Percentiles rank a stretch among this genome's conserved stretches.
These are phyloP conservation scores for Brachyrhaphis roseni DNA, from an alignment of 2,797 vertebrate genomes.

Conservation along the genomic window DNA sequence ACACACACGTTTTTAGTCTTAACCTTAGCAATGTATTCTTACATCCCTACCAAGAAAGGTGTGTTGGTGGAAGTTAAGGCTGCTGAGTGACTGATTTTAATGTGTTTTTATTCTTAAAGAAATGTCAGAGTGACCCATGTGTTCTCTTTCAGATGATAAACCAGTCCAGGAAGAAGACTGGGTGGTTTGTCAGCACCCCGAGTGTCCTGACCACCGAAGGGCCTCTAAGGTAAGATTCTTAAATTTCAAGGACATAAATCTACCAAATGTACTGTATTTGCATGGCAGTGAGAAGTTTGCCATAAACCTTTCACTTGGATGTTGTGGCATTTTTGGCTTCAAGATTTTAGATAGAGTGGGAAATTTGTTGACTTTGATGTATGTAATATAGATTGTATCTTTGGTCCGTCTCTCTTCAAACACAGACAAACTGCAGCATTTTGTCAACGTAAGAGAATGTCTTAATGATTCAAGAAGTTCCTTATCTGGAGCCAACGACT, in stretches of 20 bases:
- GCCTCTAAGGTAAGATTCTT: slow-evolving; percentile 86
- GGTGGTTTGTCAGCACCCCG: slow-evolving; percentile 86
- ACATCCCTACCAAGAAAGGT: slow-evolving; percentile 49
- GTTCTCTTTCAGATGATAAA: slow-evolving; percentile 83
- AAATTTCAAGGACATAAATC: neutral
- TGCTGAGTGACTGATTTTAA: slow-evolving; percentile 19
- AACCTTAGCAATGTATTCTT: slow-evolving; percentile 49
- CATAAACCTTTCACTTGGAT: neutral
- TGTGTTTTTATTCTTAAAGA: slow-evolving; percentile 25
- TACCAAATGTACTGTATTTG: neutral
- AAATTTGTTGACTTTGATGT: neutral
- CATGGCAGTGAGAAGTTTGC: neutral
- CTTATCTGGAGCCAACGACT: neutral
- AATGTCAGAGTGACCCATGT: slow-evolving; percentile 24
- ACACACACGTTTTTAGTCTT: slow-evolving; percentile 41
- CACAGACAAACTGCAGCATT: neutral
- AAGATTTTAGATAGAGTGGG: neutral
- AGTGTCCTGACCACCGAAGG: slow-evolving; percentile 84
- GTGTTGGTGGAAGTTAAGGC: slow-evolving; percentile 40
- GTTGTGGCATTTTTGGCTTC: neutral
- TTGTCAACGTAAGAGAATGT: neutral
- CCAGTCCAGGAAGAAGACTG: slow-evolving; percentile 83
- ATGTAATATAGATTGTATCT: neutral
- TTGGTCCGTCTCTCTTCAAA: neutral
- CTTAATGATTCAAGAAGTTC: neutral